Conservation (phyloP, 92 coral and sea anemone genomes). For the Muricea muricata region DNA sequence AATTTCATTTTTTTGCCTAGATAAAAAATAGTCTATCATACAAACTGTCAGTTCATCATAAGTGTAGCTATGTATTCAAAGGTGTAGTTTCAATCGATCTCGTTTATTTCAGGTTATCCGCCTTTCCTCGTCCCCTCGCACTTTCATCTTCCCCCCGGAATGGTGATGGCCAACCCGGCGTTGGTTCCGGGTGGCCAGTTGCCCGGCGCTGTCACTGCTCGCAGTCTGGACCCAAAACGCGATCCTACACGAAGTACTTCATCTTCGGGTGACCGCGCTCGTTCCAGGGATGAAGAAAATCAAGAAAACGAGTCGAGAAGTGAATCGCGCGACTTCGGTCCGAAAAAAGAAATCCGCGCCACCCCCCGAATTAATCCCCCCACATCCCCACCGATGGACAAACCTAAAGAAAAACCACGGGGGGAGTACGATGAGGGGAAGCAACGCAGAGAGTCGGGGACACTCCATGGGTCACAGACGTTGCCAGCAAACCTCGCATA, state of each 20-base stretch:
- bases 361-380: background rate
- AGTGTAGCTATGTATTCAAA: too few relatives aligned
- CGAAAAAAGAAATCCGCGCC: conserved; percentile 1
- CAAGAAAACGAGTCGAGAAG: conserved; percentile 6
- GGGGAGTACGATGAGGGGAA: conserved; percentile 33
- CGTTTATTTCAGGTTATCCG: conserved; percentile 18
- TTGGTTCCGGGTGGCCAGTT: conserved; percentile 32
- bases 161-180: conserved; percentile 28
- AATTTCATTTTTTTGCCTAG: too few relatives aligned
- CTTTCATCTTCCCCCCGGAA: conserved; percentile 30
- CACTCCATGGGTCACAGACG: conserved; percentile 64
- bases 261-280: conserved; percentile 9
- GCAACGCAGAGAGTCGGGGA: conserved; percentile 31
- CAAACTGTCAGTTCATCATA: too few relatives aligned
- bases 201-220: conserved; percentile 28
- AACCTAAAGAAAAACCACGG: background rate
- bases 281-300: conserved; percentile 35
- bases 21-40: too few relatives aligned
- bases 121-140: conserved; percentile 19
- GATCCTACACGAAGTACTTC: conserved; percentile 39
- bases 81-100: too few relatives aligned
- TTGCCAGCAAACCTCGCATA: conserved; percentile 80
- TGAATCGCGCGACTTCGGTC: background rate
- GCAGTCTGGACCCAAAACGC: conserved; percentile 38
- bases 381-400: conserved; percentile 12